Base-by-base conservation (phyloP, 2,888 invertebrate species). In the Brachyptera putata region DNA sequence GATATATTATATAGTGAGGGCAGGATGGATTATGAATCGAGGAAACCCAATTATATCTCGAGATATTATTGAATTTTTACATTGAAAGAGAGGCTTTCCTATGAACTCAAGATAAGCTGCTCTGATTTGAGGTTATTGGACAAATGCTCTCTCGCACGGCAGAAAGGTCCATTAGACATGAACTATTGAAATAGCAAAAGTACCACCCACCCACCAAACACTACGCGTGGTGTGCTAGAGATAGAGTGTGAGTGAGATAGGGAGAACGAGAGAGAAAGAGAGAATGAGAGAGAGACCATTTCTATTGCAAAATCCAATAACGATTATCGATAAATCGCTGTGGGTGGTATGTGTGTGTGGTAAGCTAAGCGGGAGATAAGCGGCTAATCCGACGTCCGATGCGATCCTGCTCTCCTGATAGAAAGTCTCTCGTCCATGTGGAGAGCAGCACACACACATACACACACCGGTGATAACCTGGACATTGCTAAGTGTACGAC, bases 281-380 rank as follows among this genome's bases (percentile, higher is more conserved):
- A 34, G 11, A 11, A n/a, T 24, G 34, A 4, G 7, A 36, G 53
- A 11, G 53, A 43, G 43, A n/a, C n/a, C n/a, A n/a, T 50, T 53
- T 53, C 53, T 36, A 36, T 36, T 34, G 53, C 53, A 30, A 60
- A 60, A 60, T 46, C 59, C 59, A 56, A 60, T 60, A 60, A 60
- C 59, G 59, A 60, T 60, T 60, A 60, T 56, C 59, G 56, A 60
- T 60, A 60, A 60, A 60, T 60, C 55, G 46, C 34, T 46, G 25
- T 30, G 39, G 43, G n/a, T n/a, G n/a, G n/a, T n/a, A n/a, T 37
- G 22, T n/a, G 24, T 4, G 30, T 48, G 36, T 53, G 49, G 49
- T 50, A 25, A 50, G 49, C 49, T 50, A 50, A 50, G 49, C 49
- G 49, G 26, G 13, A 24, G 49, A 50, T 50, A 50, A 50, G 25